phyloP scores from a whole-genome alignment of 2,797 vertebrate genomes.

The Euphonia xanthogaster region DNA sequence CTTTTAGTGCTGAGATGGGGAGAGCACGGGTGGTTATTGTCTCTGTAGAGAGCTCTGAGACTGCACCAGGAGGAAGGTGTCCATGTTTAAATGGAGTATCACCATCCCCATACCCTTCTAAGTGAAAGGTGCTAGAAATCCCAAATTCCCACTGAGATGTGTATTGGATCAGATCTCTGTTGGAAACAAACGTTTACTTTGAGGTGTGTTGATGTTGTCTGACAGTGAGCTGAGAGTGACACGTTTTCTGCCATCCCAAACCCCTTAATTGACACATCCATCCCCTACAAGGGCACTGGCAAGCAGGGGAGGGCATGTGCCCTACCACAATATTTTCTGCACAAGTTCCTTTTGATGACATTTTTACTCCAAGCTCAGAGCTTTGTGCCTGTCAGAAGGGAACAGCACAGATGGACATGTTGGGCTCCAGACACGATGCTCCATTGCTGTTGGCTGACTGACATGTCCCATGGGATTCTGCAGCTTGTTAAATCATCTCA shows the following conservation, averaged over 20 bases:
- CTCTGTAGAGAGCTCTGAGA: fast-evolving
- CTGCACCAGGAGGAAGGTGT: background rate
- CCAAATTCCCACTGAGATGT: fast-evolving
- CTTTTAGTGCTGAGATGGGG: background rate
- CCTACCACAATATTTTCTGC: background rate
- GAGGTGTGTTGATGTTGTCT: background rate
- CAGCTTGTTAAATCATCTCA: slow-evolving; percentile 33
- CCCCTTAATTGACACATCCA: background rate
- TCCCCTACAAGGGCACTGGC: background rate
- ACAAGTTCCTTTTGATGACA: background rate
- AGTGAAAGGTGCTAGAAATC: background rate
- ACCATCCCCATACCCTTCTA: fast-evolving
- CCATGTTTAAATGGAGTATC: background rate
- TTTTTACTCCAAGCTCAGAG: background rate
- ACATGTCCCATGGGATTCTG: background rate
- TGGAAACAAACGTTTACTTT: background rate
- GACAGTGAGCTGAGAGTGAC: background rate
- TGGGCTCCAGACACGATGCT: background rate
- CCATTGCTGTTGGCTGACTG: background rate
- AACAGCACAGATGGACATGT: background rate
- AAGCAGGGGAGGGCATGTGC: fast-evolving
- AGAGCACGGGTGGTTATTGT: fast-evolving
- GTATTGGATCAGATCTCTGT: background rate
- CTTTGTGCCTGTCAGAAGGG: slow-evolving; percentile 8
- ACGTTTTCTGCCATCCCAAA: background rate